phyloP scores from a whole-genome alignment of 1,140 invertebrate species.

The Drosophila serrata region DNA sequence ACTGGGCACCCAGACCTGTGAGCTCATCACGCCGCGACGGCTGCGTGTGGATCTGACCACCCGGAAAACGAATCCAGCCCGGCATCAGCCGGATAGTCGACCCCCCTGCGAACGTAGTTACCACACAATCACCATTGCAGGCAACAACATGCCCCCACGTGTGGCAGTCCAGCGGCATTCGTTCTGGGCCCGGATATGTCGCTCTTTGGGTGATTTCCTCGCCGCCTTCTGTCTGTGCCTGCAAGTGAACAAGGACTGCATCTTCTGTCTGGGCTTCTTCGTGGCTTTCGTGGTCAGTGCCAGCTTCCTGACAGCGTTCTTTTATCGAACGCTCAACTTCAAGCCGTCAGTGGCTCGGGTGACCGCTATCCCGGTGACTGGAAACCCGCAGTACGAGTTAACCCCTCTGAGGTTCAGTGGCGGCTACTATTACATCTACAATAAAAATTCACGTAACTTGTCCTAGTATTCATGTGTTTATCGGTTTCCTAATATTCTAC shows the following conservation, averaged over 20 bases:
- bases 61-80: not conserved
- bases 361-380: not conserved
- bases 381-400: conserved; percentile 6
- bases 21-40: not conserved
- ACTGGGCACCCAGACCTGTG: conserved; percentile 56
- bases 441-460: conserved; percentile 30
- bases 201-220: conserved; percentile 59
- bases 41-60: conserved; percentile 17
- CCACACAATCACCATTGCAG: conserved; percentile 68
- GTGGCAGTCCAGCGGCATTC: conserved; percentile 2
- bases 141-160: conserved; percentile 34
- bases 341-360: conserved; percentile 22
- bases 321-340: conserved; percentile 74
- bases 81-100: not conserved
- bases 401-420: conserved; percentile 55
- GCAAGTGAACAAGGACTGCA: conserved; percentile 80
- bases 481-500: not conserved
- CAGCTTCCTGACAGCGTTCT: conserved; percentile 80
- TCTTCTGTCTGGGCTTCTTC: conserved; percentile 81
- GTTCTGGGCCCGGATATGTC: conserved; percentile 29
- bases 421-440: conserved; percentile 67
- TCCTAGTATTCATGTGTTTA: conserved; percentile 14
- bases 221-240: conserved; percentile 70
- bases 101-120: conserved; percentile 61
- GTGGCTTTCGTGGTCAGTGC: conserved; percentile 78